Percentiles rank a stretch among this genome's conserved stretches.
These are phyloP conservation scores for Acholoe squamosa DNA, from an alignment of 2,888 invertebrate species.

Conservation along the genomic window DNA sequence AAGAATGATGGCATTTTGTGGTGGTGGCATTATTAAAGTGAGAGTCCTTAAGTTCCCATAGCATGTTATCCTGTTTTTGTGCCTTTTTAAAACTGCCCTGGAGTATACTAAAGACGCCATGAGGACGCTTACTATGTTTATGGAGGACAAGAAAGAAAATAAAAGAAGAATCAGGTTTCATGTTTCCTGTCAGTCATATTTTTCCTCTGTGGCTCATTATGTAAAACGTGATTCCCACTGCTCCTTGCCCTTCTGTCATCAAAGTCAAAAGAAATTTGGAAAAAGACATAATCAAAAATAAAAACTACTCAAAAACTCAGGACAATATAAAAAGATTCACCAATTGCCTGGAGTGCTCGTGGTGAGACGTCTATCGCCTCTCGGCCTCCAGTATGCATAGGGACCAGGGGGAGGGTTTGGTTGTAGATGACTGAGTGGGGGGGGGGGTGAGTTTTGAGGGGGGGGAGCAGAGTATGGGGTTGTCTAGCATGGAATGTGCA, in stretches of 20 bases:
- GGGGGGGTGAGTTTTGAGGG: neutral
- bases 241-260: slow-evolving; percentile 27
- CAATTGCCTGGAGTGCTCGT: no score
- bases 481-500: no score
- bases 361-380: neutral
- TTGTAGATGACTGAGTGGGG: neutral
- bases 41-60: no score
- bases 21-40: no score
- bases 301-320: no score
- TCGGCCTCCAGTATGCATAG: neutral
- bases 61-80: no score
- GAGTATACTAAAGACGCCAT: no score
- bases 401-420: neutral
- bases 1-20: no score
- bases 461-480: neutral
- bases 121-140: no score
- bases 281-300: neutral
- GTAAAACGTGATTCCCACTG: slow-evolving; percentile 6
- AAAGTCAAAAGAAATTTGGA: neutral
- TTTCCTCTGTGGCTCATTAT: slow-evolving; percentile 19
- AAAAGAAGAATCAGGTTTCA: neutral
- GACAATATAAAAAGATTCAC: no score
- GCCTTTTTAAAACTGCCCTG: no score
- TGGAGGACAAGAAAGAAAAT: no score
- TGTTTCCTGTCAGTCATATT: neutral